Percentiles rank a stretch among this genome's conserved stretches.
Conservation (phyloP, 1,140 invertebrate genomes). For the Drosophila ogumai region DNA sequence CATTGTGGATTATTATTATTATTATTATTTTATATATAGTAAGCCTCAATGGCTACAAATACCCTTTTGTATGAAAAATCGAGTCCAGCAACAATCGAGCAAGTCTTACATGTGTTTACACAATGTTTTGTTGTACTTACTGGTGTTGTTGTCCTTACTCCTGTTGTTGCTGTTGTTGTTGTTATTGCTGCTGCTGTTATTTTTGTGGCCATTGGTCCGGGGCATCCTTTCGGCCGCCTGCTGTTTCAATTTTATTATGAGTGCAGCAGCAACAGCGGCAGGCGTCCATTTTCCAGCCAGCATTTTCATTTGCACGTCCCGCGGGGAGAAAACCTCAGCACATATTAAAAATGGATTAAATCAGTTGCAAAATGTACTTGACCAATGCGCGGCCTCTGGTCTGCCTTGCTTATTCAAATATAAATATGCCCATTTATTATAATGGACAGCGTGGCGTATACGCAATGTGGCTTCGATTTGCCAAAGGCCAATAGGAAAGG, state of each 20-base stretch:
- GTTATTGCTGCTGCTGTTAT: slow-evolving; percentile 19
- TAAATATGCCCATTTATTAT: neutral
- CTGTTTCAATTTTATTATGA: slow-evolving; percentile 78
- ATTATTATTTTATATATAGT: neutral
- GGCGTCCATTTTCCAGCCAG: slow-evolving; percentile 8
- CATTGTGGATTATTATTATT: neutral
- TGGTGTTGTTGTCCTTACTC: slow-evolving; percentile 34
- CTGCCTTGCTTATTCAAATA: neutral
- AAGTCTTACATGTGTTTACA: slow-evolving; percentile 77
- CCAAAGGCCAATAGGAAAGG: neutral
- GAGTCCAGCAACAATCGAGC: slow-evolving; percentile 42
- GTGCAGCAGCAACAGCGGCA: slow-evolving; percentile 9
- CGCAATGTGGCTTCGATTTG: slow-evolving; percentile 17
- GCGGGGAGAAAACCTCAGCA: slow-evolving; percentile 25
- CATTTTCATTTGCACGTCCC: slow-evolving; percentile 40
- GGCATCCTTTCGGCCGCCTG: slow-evolving; percentile 43
- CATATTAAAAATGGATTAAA: slow-evolving; percentile 75
- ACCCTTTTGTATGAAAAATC: neutral
- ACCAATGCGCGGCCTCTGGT: slow-evolving; percentile 1
- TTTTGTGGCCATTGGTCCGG: slow-evolving; percentile 31
- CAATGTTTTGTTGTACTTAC: slow-evolving; percentile 47
- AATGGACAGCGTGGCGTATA: slow-evolving; percentile 42
- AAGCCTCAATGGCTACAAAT: neutral
- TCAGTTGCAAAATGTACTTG: slow-evolving; percentile 57
- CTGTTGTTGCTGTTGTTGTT: neutral